These are phyloP conservation scores for Muscicapa adusta DNA, from an alignment of 2,113 vertebrate genomes.

Conservation along the genomic window DNA sequence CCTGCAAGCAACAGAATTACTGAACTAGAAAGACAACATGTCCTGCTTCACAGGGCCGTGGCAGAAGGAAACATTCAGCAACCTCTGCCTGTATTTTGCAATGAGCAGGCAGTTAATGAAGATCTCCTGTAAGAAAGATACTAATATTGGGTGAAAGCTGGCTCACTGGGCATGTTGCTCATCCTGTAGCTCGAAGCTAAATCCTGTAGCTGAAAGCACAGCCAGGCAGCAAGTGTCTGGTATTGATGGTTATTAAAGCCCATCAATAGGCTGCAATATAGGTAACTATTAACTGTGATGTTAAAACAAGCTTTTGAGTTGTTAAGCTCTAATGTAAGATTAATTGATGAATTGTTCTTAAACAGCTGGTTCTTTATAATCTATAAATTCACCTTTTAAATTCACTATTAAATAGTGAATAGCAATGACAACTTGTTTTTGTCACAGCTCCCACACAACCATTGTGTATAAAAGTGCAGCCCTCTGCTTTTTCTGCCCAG, in stretches of 20 bases:
- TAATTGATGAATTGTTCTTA: neutral
- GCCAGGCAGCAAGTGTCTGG: neutral
- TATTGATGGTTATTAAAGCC: neutral
- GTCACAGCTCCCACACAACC: rapidly evolving
- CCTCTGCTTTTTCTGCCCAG: neutral
- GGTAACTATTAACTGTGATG: neutral
- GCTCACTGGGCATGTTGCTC: neutral
- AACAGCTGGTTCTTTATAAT: neutral
- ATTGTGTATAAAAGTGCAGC: rapidly evolving
- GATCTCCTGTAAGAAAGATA: neutral
- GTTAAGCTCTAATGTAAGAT: neutral
- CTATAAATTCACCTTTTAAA: neutral
- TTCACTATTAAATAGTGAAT: neutral
- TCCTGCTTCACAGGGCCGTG: neutral
- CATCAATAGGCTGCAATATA: neutral
- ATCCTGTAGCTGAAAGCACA: neutral
- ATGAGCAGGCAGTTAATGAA: neutral
- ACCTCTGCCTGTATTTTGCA: neutral
- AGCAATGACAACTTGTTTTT: neutral
- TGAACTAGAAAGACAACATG: neutral
- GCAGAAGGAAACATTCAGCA: neutral
- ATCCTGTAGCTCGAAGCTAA: neutral
- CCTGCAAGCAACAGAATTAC: neutral
- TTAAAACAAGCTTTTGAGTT: neutral
- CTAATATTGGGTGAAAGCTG: neutral